These are phyloP conservation scores for Rallus crepitans DNA, from an alignment of 2,797 vertebrate species.

Conservation along the genomic window DNA sequence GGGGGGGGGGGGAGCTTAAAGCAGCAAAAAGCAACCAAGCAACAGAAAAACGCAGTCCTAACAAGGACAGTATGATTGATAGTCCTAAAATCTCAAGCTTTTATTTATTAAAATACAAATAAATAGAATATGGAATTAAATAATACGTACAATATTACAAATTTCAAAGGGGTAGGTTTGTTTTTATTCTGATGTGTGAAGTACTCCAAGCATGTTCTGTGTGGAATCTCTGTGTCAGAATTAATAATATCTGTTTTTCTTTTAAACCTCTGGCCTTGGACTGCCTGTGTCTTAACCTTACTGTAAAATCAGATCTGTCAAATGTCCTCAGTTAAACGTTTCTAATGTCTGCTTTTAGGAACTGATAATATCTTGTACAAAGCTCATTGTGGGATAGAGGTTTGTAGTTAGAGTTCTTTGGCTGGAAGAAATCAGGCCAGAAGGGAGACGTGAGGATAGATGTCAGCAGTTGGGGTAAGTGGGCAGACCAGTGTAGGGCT, in stretches of 20 bases:
- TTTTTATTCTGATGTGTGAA: background rate
- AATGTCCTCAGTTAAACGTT: background rate
- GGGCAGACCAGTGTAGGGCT: fast-evolving
- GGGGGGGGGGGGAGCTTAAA: background rate
- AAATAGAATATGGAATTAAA: background rate
- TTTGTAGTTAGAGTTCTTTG: background rate
- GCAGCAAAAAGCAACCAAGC: background rate
- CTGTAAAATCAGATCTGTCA: background rate
- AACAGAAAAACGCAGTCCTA: background rate
- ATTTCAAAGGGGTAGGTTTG: background rate
- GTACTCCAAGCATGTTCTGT: background rate
- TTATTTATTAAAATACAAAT: background rate
- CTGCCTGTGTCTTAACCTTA: background rate
- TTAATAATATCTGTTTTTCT: background rate
- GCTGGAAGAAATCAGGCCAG: background rate
- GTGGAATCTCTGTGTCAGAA: background rate
- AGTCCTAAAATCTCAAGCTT: background rate
- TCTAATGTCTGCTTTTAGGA: background rate
- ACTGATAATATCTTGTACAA: background rate
- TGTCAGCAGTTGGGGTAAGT: fast-evolving
- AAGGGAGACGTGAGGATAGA: fast-evolving
- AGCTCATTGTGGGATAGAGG: background rate
- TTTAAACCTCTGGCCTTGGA: background rate
- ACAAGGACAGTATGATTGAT: background rate
- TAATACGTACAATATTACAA: background rate